Evolutionary conservation across 2,797 vertebrate genomes (phyloP), one percentile per base, ranked within the genome.

Genomic region (Anniella stebbinsi): DNA sequence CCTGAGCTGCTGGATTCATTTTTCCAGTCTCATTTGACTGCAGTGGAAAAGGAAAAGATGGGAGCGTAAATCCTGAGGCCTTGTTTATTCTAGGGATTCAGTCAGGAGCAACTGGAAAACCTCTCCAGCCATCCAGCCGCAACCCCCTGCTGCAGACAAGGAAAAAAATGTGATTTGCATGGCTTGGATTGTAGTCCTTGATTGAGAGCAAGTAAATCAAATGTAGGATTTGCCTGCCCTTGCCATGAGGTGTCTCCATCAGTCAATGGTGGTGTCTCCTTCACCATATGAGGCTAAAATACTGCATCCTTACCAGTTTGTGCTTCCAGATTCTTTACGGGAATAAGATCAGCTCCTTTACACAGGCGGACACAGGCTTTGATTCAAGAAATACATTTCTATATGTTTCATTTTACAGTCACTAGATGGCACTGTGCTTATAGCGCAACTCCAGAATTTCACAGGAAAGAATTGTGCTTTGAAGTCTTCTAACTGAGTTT

Each of bases 31-130:
- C 57, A 6, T 41, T 38, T 82, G 33, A 23, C 11, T 66, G 51
- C 28, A 54, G 70, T 18, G 13, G 87, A 83, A 76, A 81, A 91
- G 82, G 87, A 75, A 36, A 69, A n/a, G 48, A 60, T 82, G 70
- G 70, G 67, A 75, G 67, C 18, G 2, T 73, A 72, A 77, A 87
- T 91, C 73, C 84, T 36, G 72, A 83, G 63, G 48, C 51, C 84
- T 60, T 60, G 84, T 85, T 88, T 67, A 48, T 87, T 82, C 33
- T 86, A 77, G 84, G 70, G 25, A 89, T n/a, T 69, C 60, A 75
- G 78, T 82, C 45, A 80, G 80, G 51, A 76, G 72, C 77, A 66
- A 78, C 51, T 83, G 80, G 12, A 57, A 76, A 86, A 73, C 45
- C 15, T 8, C 30, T 6, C 45, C 67, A 54, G 9, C 38, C 36